phyloP scores from a whole-genome alignment of 1,140 invertebrate species.

The Himalopsyche phryganea region DNA sequence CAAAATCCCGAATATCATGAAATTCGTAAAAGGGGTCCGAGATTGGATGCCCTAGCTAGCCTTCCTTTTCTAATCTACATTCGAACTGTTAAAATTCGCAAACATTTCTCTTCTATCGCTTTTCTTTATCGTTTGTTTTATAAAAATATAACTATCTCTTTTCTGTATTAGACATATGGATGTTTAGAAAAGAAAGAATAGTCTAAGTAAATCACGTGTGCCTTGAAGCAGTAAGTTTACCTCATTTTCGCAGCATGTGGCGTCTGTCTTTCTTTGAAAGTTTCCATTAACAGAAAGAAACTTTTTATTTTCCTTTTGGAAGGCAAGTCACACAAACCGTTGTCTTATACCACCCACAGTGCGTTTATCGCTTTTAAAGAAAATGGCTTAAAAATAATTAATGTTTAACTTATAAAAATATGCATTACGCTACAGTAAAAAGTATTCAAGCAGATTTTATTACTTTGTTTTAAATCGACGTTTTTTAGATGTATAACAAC shows the following conservation, averaged over 20 bases:
- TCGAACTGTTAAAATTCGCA: slow-evolving; percentile 8
- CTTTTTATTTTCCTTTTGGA: not conserved
- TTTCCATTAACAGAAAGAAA: not conserved
- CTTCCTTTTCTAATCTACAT: not conserved
- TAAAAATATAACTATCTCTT: slow-evolving; percentile 4
- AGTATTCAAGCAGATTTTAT: no score
- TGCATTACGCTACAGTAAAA: no score
- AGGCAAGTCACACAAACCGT: not conserved
- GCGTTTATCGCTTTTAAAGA: not conserved
- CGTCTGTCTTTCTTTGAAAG: slow-evolving; percentile 2
- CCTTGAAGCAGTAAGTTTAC: slow-evolving; percentile 2
- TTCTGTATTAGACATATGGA: not conserved
- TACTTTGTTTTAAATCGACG: no score
- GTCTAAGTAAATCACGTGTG: not conserved
- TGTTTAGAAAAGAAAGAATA: no score
- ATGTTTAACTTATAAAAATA: no score
- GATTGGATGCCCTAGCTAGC: no score
- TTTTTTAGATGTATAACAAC: no score
- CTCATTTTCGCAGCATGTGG: slow-evolving; percentile 13
- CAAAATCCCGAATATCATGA: no score
- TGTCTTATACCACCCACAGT: not conserved
- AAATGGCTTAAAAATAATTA: no score
- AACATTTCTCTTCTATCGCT: slow-evolving; percentile 11
- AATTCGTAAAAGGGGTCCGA: no score
- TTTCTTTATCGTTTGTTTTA: slow-evolving; percentile 9